These are phyloP conservation scores for Cristatella mucedo DNA, from an alignment of 2,888 invertebrate genomes.

Conservation along the genomic window DNA sequence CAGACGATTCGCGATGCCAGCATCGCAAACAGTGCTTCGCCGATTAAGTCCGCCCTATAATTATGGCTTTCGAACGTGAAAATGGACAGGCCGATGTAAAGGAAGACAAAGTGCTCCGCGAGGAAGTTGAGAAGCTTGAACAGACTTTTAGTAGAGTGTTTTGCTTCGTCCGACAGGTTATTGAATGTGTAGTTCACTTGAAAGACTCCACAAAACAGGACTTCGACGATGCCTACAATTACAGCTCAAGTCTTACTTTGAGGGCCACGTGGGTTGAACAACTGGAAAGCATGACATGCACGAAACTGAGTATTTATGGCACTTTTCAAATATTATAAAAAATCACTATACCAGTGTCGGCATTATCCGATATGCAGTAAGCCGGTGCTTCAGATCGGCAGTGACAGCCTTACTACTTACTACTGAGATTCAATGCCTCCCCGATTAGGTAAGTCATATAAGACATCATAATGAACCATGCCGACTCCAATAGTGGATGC, in stretches of 20 bases:
- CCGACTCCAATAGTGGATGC: constrained; percentile 83
- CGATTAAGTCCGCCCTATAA: constrained; percentile 1
- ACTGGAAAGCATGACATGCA: no score
- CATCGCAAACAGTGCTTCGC: constrained; percentile 57
- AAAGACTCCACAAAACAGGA: constrained; percentile 92
- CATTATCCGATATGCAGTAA: no score
- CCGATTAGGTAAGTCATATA: constrained; percentile 92
- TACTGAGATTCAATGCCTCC: constrained; percentile 86
- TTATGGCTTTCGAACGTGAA: constrained; percentile 68
- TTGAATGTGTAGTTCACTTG: constrained; percentile 98
- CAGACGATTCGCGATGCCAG: constrained; percentile 78
- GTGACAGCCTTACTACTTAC: no score
- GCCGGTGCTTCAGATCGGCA: no score
- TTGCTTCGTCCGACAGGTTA: constrained; percentile 72
- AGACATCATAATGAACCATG: constrained; percentile 90
- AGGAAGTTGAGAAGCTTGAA: constrained; percentile 86
- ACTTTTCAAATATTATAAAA: no score
- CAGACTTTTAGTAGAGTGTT: constrained; percentile 66
- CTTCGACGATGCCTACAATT: constrained; percentile 70
- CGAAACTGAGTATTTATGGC: no score
- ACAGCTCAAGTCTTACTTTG: no score
- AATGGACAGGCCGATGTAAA: constrained; percentile 95
- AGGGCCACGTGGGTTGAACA: no score
- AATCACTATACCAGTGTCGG: no score
- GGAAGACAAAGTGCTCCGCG: constrained; percentile 94